Percentiles rank a stretch among this genome's conserved stretches.
Conservation (phyloP, 2,113 vertebrate genomes). For the Malurus cyaneus region DNA sequence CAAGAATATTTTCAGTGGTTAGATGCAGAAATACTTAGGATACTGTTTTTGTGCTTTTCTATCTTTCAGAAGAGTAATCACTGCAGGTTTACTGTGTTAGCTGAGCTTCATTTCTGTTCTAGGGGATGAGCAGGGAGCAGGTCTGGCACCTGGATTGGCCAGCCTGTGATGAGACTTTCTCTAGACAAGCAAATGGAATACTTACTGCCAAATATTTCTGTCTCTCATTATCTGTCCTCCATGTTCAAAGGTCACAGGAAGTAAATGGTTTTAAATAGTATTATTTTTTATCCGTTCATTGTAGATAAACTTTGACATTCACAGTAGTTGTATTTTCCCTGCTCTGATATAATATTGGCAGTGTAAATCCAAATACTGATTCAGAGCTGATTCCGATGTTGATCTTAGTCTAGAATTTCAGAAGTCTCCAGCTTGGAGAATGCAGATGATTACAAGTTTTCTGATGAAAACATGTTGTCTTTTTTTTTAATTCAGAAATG, state of each 20-base stretch:
- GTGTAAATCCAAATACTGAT: neutral
- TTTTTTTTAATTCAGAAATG: neutral
- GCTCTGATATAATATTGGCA: neutral
- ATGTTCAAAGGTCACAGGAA: neutral
- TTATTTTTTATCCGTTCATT: neutral
- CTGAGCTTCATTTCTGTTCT: neutral
- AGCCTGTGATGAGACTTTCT: neutral
- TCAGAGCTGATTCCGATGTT: neutral
- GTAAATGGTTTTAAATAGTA: neutral
- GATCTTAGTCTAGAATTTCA: neutral
- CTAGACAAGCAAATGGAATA: neutral
- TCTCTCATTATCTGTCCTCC: neutral
- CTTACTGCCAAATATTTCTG: neutral
- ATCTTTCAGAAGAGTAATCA: neutral
- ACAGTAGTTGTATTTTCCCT: neutral
- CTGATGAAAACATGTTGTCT: neutral
- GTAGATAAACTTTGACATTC: neutral
- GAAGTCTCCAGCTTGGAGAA: neutral
- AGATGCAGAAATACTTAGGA: neutral
- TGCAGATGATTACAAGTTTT: neutral
- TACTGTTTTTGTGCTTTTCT: neutral
- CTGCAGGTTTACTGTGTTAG: neutral
- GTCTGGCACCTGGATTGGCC: neutral
- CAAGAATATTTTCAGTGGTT: neutral
- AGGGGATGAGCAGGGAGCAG: neutral